Evolutionary conservation across 2,797 vertebrate species (phyloP), one percentile per base, ranked within the genome.

Genomic region (Lepus townsendii): DNA sequence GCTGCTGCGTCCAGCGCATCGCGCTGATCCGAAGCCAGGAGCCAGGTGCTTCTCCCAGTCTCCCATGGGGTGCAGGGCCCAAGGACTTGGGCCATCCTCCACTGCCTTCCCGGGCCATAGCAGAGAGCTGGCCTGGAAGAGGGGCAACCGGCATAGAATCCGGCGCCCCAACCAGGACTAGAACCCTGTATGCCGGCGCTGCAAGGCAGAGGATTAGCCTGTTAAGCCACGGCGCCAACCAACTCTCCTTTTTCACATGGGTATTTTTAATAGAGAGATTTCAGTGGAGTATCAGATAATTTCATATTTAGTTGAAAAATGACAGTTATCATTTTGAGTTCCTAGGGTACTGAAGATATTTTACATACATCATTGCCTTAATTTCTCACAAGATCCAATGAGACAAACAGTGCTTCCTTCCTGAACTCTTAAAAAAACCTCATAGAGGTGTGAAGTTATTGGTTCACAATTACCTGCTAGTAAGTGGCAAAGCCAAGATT

Each of bases 271-370:
- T 14, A 54, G 30, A 91, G 17, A 35, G 42, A 91, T 50, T 80
- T 86, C 42, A 87, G 42, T 42, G 42, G 7, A 30, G 4, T 38
- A 42, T 52, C 8, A 26, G 75, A 42, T 77, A 19, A 77, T 82
- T 91, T 87, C 27, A 73, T 13, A 88, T 90, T 60, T 72, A 88
- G 92, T 77, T 38, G 54, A 93, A 96, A 73, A 95, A 42, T 66
- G 75, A 65, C 7, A 75, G 16, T 71, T 50, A 85, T 4, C 57
- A 65, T 32, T 84, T 77, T 47, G 24, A 92, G 30, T 12, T 9
- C 38, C 20, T 79, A 7, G 2, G n/a, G 0, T 77, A 32, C 50
- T 63, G 14, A 68, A 68, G 38, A 66, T n/a, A 77, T 19, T 75
- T 83, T 26, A 80, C 7, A 72, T 47, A 42, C 19, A 78, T 68